phyloP scores from a whole-genome alignment of 1,140 invertebrate genomes.

The Dendroctonus ponderosae region DNA sequence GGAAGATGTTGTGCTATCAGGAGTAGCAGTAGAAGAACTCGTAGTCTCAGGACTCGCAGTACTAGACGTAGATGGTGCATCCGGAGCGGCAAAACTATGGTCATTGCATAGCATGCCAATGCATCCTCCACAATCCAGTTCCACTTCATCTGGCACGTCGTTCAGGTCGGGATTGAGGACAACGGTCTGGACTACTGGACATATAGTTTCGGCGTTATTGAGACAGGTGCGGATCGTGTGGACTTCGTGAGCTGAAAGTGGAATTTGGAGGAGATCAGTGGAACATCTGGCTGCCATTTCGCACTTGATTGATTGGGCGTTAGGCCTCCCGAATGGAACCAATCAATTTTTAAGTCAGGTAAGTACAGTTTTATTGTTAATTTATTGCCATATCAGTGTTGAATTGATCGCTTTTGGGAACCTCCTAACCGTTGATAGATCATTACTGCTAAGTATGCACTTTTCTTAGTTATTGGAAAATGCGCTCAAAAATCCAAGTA shows the following conservation, averaged over 20 bases:
- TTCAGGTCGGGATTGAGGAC: slow-evolving; percentile 1
- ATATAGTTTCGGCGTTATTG: slow-evolving; percentile 5
- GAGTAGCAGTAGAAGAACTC: background rate
- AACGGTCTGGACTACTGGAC: background rate
- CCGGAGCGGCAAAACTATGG: slow-evolving; percentile 2
- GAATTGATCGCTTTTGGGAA: too few relatives aligned
- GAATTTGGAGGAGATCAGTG: background rate
- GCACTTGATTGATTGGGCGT: background rate
- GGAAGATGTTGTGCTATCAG: background rate
- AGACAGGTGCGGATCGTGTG: slow-evolving; percentile 8
- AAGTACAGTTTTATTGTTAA: background rate
- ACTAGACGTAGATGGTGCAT: background rate
- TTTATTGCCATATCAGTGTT: background rate
- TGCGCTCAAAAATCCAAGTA: too few relatives aligned
- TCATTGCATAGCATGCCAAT: slow-evolving; percentile 2
- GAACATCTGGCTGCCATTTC: background rate
- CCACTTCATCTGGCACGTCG: background rate
- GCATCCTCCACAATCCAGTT: slow-evolving; percentile 12
- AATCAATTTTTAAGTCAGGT: background rate
- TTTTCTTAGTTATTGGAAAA: too few relatives aligned
- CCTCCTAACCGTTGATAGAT: too few relatives aligned
- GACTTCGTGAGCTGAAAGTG: slow-evolving; percentile 9
- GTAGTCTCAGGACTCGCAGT: background rate
- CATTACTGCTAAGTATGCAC: too few relatives aligned
- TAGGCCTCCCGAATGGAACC: background rate